phyloP scores from a whole-genome alignment of 2,888 invertebrate genomes.

The Drosophila algonquin region DNA sequence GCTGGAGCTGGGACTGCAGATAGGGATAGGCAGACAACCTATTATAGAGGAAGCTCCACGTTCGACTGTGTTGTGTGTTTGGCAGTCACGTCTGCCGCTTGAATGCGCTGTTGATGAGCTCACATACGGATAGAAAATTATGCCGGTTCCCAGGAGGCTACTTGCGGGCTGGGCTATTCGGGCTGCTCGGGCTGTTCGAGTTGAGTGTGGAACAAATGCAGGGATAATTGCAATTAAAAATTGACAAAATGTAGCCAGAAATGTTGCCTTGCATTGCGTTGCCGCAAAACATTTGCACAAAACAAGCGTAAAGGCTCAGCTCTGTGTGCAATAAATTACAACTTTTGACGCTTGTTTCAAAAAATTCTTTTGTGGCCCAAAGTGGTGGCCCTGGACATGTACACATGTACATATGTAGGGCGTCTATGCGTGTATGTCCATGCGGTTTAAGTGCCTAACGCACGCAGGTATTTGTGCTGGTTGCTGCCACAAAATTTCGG shows the following conservation, averaged over 20 bases:
- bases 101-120: constrained; percentile 60
- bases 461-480: constrained; percentile 60
- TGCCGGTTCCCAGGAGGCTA: background rate
- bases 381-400: constrained; percentile 33
- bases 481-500: constrained; percentile 29
- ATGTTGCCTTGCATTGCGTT: constrained; percentile 21
- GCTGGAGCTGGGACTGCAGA: no score
- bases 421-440: constrained; percentile 3
- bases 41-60: background rate
- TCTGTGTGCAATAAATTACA: constrained; percentile 65
- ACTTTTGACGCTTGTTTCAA: constrained; percentile 63
- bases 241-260: constrained; percentile 45
- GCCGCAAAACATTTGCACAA: constrained; percentile 50
- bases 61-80: background rate
- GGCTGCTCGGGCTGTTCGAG: constrained; percentile 2
- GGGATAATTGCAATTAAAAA: constrained; percentile 62
- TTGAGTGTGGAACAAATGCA: constrained; percentile 30
- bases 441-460: constrained; percentile 49
- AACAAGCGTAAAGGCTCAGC: constrained; percentile 26
- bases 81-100: constrained; percentile 34
- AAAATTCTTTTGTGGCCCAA: constrained; percentile 60
- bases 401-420: background rate
- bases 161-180: background rate
- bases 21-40: background rate
- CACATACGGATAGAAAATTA: constrained; percentile 52